Evolutionary conservation across 2,113 vertebrate genomes (phyloP).

Genomic region (Clarias macrocephalus): DNA sequence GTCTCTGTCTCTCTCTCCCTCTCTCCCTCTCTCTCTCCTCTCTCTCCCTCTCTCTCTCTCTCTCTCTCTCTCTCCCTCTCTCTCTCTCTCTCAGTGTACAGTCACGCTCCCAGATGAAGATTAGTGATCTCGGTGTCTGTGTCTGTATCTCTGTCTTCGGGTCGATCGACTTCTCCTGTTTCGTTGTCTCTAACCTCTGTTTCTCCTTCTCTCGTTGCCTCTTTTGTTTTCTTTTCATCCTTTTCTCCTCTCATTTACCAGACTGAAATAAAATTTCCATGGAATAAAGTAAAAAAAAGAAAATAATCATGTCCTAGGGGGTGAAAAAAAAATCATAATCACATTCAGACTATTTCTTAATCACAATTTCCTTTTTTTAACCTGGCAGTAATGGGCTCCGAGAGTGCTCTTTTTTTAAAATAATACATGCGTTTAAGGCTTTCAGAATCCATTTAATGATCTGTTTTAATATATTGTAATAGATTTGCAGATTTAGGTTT

Average conservation of each 20-base stretch:
- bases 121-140: background rate
- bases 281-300: background rate
- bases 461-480: background rate
- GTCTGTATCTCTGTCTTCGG: background rate
- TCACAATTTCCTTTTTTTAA: background rate
- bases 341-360: background rate
- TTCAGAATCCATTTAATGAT: background rate
- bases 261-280: background rate
- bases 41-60: constrained; percentile 7
- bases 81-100: background rate
- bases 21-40: too few relatives aligned
- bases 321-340: background rate
- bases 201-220: background rate
- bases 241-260: background rate
- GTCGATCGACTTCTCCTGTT: background rate
- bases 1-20: too few relatives aligned
- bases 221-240: background rate
- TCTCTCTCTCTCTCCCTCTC: background rate
- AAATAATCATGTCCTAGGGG: too few relatives aligned
- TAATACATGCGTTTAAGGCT: background rate
- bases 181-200: background rate
- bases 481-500: background rate
- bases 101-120: background rate
- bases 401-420: background rate
- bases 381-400: background rate